Conservation (phyloP, 1,140 invertebrate species). For the Ceratosolen solmsi region DNA sequence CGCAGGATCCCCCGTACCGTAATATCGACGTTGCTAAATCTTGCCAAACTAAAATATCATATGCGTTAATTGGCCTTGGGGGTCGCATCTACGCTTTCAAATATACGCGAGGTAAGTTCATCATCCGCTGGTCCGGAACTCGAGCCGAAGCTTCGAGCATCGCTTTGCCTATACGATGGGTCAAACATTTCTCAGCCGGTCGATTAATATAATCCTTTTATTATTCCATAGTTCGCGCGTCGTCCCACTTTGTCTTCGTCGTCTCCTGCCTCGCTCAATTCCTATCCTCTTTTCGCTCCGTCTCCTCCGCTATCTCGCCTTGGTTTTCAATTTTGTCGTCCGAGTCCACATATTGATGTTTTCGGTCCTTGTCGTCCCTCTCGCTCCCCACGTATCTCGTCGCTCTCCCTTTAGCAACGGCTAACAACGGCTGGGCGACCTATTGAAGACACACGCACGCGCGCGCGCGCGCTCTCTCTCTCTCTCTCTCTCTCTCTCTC, state of each 20-base stretch:
- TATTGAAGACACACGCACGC: conserved; percentile 21
- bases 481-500: neutral
- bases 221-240: conserved; percentile 1
- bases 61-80: conserved; percentile 21
- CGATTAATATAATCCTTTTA: conserved; percentile 20
- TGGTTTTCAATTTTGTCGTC: neutral
- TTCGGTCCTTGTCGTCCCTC: neutral
- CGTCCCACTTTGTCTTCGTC: conserved; percentile 16
- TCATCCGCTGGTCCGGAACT: too few relatives aligned
- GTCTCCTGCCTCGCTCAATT: neutral
- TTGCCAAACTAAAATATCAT: too few relatives aligned
- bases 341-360: neutral
- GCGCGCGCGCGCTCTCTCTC: too few relatives aligned
- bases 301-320: neutral
- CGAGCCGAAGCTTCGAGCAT: neutral
- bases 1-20: too few relatives aligned
- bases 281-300: neutral
- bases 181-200: neutral
- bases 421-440: neutral
- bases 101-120: too few relatives aligned
- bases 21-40: too few relatives aligned
- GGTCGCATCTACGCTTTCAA: too few relatives aligned
- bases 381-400: too few relatives aligned
- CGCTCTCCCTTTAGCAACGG: neutral
- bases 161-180: neutral